Conservation (phyloP, 2,113 vertebrate species). For the Laticauda laticaudata region DNA sequence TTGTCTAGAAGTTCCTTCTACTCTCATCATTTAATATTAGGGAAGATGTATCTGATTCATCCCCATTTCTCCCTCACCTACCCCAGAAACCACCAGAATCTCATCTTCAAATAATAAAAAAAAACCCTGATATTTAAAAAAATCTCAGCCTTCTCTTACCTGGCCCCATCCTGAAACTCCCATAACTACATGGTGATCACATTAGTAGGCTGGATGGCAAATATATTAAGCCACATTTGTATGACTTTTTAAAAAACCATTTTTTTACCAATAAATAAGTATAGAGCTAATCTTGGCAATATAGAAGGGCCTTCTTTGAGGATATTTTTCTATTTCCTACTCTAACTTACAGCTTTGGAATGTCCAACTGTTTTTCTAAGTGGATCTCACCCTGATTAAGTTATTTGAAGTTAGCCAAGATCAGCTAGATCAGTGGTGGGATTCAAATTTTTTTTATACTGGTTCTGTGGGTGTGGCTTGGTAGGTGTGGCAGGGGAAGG, state of each 20-base stretch:
- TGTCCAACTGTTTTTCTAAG: not conserved
- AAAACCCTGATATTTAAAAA: not conserved
- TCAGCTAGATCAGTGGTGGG: not conserved
- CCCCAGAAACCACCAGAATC: not conserved
- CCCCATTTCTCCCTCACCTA: not conserved
- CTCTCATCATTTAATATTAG: not conserved
- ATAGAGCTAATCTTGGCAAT: not conserved
- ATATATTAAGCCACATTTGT: not conserved
- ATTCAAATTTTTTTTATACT: too few species aligned
- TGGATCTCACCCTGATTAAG: not conserved
- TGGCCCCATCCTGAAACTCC: not conserved
- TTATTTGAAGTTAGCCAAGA: not conserved
- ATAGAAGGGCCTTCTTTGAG: not conserved
- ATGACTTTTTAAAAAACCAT: not conserved
- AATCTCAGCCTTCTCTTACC: not conserved
- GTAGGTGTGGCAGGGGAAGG: too few species aligned
- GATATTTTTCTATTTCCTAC: not conserved
- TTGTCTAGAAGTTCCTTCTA: not conserved
- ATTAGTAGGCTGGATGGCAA: not conserved
- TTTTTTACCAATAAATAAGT: not conserved
- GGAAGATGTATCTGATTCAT: not conserved
- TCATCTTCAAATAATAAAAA: not conserved
- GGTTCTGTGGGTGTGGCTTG: too few species aligned
- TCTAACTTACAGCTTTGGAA: not conserved
- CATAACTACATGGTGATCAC: not conserved